Conservation (phyloP, 2,888 invertebrate species). For the Helicoverpa assulta region DNA sequence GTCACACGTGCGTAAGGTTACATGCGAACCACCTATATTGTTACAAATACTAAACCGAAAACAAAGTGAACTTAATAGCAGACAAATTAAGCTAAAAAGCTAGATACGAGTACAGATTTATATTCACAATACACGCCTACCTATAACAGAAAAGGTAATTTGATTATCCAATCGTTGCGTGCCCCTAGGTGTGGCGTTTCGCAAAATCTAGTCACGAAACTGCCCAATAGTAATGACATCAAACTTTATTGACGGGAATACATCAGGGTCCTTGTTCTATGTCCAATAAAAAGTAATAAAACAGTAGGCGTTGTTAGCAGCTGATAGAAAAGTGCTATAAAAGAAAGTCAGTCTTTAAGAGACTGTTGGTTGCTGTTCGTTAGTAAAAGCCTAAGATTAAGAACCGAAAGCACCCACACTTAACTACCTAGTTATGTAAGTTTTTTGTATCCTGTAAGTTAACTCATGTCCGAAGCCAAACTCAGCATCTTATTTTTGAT, state of each 20-base stretch:
- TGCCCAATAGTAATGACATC: conserved; percentile 27
- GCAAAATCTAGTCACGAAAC: conserved; percentile 41
- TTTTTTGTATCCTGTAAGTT: too few relatives aligned
- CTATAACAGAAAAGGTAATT: conserved; percentile 34
- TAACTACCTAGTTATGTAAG: too few relatives aligned
- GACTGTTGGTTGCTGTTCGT: too few relatives aligned
- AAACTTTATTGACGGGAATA: conserved; percentile 19
- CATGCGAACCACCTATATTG: too few relatives aligned
- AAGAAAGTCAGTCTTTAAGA: too few relatives aligned
- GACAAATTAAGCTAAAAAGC: neutral
- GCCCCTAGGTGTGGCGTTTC: conserved; percentile 44
- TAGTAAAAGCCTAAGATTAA: too few relatives aligned
- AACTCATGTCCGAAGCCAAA: too few relatives aligned
- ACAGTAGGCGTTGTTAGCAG: neutral
- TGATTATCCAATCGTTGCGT: conserved; percentile 56
- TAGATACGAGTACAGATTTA: neutral
- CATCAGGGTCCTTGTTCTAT: neutral
- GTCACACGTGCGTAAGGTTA: too few relatives aligned
- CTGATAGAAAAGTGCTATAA: neutral
- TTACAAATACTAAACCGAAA: too few relatives aligned
- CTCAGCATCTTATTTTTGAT: too few relatives aligned
- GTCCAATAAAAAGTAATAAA: neutral
- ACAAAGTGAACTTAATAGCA: neutral
- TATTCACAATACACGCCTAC: neutral
- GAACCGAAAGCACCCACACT: too few relatives aligned